Conservation (phyloP, 2,888 invertebrate genomes). For the Agrotis exclamationis region DNA sequence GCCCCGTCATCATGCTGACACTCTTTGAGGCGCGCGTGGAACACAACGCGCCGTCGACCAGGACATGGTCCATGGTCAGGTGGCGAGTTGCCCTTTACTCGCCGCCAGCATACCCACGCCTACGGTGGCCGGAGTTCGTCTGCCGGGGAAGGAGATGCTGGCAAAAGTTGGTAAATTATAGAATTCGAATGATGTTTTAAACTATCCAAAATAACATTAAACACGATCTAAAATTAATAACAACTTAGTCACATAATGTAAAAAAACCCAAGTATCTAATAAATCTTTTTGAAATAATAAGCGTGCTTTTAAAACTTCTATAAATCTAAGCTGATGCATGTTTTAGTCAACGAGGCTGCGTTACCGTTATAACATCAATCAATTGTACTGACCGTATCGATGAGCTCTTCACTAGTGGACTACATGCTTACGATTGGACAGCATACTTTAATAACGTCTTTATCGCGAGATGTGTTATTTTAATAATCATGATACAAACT, state of each 20-base stretch:
- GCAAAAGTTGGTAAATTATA: no score
- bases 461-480: not conserved
- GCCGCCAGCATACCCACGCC: no score
- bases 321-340: slow-evolving; percentile 45
- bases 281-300: slow-evolving; percentile 14
- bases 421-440: slow-evolving; percentile 2
- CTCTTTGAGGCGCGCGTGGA: no score
- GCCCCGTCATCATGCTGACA: no score
- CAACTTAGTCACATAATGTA: not conserved
- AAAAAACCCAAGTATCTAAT: not conserved
- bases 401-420: slow-evolving; percentile 33
- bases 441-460: not conserved
- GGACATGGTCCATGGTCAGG: no score
- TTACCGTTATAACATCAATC: slow-evolving; percentile 67
- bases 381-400: slow-evolving; percentile 62
- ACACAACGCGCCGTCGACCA: no score
- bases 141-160: no score
- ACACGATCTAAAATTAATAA: not conserved
- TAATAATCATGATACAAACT: not conserved
- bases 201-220: not conserved
- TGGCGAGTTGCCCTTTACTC: no score
- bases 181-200: not conserved
- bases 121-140: no score
- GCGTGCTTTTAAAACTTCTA: slow-evolving; percentile 10
- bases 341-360: slow-evolving; percentile 59